phyloP scores from a whole-genome alignment of 2,113 vertebrate species.

The Megalops atlanticus region DNA sequence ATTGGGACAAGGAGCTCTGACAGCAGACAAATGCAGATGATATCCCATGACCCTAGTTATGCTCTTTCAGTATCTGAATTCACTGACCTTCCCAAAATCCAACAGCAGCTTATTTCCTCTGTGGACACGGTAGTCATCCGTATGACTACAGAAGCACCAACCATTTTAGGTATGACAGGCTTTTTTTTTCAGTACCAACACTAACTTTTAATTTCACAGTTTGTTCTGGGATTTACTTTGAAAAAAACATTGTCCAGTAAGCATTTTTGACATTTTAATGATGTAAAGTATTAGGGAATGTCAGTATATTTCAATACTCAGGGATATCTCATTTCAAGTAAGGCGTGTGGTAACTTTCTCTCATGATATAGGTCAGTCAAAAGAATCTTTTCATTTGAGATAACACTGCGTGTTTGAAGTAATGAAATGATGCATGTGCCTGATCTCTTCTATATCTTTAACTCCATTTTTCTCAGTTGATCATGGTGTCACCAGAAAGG shows the following conservation, averaged over 20 bases:
- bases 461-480: constrained; percentile 32
- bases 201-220: not conserved
- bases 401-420: not conserved
- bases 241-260: too few species aligned
- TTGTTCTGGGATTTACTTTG: too few species aligned
- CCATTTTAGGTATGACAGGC: not conserved
- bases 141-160: not conserved
- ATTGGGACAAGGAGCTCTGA: not conserved
- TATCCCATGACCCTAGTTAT: not conserved
- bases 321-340: not conserved
- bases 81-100: not conserved
- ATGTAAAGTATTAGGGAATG: not conserved
- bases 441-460: too few species aligned
- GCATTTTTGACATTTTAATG: not conserved
- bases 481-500: constrained; percentile 63
- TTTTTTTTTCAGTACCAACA: not conserved
- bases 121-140: not conserved
- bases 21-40: not conserved
- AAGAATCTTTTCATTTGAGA: not conserved
- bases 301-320: not conserved
- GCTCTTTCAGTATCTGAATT: not conserved
- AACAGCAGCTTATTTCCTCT: not conserved
- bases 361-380: constrained; percentile 33
- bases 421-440: too few species aligned
- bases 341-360: not conserved